Base-by-base conservation (phyloP, 2,888 invertebrate species). In the Tuberolachnus salignus region DNA sequence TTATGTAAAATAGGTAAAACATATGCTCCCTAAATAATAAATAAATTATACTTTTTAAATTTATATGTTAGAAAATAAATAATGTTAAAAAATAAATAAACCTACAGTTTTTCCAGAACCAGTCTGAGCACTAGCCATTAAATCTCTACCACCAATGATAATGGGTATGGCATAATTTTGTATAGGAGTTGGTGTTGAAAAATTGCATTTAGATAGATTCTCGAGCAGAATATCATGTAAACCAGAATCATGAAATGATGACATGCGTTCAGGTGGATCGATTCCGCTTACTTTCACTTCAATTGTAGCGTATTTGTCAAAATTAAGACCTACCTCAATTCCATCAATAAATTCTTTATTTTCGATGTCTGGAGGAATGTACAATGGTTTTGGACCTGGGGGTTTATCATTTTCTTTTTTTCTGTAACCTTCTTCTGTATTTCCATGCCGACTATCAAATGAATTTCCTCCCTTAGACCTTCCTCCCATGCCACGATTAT, bases 101-200 rank as follows among this genome's bases (percentile, higher is more conserved):
- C 86, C 87, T 86, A 92, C 92, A 1, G 98, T 98, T 88, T 98
- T 98, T n/a, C 98, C 99, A 0, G 97, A 97, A 0, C 98, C 98
- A 11, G 98, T 99, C 85, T 98, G 98, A 0, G 98, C 98, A 84
- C 98, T 98, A 0, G 93, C 97, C 95, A 98, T 98, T 34, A 99
- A 86, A 87, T 99, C 98, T 51, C 95, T 87, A 0, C 92, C 92
- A 0, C 84, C 87, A 85, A 91, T 87, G 34, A 98, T 90, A 46
- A 94, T 91, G 0, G 98, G 97, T 72, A 98, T 90, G 0, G 97
- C 92, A 83, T 94, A 88, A 84, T 95, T 95, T 85, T 99, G 98
- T 23, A 99, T 93, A 0, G 98, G 98, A 0, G 98, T 98, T 0
- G 97, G 97, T 82, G 90, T 91, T 4, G 83, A 88, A 84, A 96